Conservation (phyloP, 2,888 invertebrate species). For the Megastigmus dorsalis region DNA sequence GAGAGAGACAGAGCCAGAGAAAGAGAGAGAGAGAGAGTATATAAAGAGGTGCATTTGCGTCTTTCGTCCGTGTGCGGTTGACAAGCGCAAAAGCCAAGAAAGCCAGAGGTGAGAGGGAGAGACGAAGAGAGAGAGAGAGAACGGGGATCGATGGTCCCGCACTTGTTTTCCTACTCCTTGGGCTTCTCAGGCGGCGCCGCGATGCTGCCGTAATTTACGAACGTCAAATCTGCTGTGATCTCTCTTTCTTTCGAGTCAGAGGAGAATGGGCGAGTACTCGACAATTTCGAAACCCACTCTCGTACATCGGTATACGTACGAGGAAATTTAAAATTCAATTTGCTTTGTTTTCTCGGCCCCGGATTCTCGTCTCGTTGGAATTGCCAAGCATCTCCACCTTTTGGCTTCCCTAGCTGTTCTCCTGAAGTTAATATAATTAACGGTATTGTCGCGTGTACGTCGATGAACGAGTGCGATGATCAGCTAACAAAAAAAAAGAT, state of each 20-base stretch:
- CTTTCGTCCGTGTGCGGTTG: conserved; percentile 18
- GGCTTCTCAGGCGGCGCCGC: neutral
- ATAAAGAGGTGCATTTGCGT: conserved; percentile 35
- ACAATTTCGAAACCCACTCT: no score
- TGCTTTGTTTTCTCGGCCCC: neutral
- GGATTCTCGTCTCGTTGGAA: no score
- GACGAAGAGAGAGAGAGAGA: neutral
- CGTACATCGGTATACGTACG: no score
- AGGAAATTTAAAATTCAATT: conserved; percentile 23
- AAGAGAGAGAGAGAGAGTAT: conserved; percentile 1
- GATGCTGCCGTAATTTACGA: conserved; percentile 17
- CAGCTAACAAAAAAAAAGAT: no score
- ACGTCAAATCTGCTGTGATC: neutral
- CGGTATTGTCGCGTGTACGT: no score
- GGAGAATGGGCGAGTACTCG: no score
- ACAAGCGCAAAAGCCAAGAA: conserved; percentile 29
- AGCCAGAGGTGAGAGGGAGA: no score
- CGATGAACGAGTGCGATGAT: no score
- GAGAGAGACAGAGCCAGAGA: conserved; percentile 8
- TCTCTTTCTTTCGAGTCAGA: no score
- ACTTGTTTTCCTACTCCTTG: neutral
- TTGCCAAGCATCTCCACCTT: no score
- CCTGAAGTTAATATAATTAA: no score
- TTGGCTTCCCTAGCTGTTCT: no score
- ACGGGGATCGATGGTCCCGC: conserved; percentile 21